Evolutionary conservation across 2,888 invertebrate genomes (phyloP), one percentile per base, ranked within the genome.

Genomic region (Sinelater perroti): DNA sequence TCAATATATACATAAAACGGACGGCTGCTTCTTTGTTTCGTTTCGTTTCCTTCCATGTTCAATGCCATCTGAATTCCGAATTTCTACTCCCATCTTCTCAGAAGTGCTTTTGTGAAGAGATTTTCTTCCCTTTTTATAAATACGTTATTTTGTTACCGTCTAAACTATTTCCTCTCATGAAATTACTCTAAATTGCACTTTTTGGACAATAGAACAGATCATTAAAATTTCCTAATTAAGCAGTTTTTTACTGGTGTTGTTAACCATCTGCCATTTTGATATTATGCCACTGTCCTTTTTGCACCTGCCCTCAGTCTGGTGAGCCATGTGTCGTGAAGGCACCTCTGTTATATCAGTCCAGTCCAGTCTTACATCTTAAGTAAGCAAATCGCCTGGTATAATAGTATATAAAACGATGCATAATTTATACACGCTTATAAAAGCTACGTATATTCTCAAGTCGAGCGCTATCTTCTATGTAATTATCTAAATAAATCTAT

Each of bases 281-380:
- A 49, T 56, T 38, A 35, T 56, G 53, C 60, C 50, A 50, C 56
- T 45, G 56, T 60, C 46, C 56, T 53, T 49, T 60, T 75, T 75
- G 74, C 77, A 76, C 75, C 75, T 74, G 75, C 75, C 75, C 75
- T 75, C 75, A 75, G 75, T 75, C 75, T 72, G 73, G 70, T 71
- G 67, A 72, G 72, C 75, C 73, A 70, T 70, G 67, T 71, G 57
- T 63, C 57, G 61, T 73, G 75, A 78, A 78, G 78, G 78, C 78
- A 78, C 78, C 78, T 75, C 74, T 72, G 72, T 72, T 71, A 67
- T 62, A 68, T 76, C 78, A 78, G 77, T 78, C 77, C 77, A 70
- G 70, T 76, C 76, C 77, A 78, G 78, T 78, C 78, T 78, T 78
- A 76, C 75, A 73, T 74, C 70, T 75, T 75, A 72, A 75, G 76